Evolutionary conservation across 2,797 vertebrate genomes (phyloP).

Genomic region (Dendrocincla fuliginosa): DNA sequence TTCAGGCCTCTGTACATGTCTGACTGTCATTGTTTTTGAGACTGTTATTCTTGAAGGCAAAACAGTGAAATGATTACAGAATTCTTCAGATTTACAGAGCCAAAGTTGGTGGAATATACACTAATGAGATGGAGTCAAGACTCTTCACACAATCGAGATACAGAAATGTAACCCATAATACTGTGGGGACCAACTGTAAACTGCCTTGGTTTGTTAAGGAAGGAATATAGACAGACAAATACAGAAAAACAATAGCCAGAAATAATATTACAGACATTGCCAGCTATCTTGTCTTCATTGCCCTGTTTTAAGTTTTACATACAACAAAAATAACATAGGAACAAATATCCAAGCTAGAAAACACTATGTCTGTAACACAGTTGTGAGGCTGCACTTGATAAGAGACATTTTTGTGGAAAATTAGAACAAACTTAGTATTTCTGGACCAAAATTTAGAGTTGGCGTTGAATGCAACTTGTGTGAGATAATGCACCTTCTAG

Average conservation of each 20-base stretch:
- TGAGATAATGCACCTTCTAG: neutral
- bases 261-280: neutral
- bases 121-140: neutral
- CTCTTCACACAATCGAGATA: neutral
- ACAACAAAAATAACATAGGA: neutral
- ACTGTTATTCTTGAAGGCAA: neutral
- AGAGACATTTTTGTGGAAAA: neutral
- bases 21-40: neutral
- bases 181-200: neutral
- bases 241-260: rapidly evolving
- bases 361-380: rapidly evolving
- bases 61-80: neutral
- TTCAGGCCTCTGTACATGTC: neutral
- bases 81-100: neutral
- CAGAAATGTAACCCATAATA: neutral
- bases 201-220: neutral
- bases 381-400: neutral
- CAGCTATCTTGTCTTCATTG: neutral
- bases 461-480: neutral
- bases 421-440: neutral
- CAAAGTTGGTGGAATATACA: neutral
- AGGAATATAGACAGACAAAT: neutral
- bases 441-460: neutral
- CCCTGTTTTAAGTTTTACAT: neutral
- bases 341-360: neutral